phyloP scores from a whole-genome alignment of 1,140 invertebrate genomes.

The Brachionus asplanchnoidis region DNA sequence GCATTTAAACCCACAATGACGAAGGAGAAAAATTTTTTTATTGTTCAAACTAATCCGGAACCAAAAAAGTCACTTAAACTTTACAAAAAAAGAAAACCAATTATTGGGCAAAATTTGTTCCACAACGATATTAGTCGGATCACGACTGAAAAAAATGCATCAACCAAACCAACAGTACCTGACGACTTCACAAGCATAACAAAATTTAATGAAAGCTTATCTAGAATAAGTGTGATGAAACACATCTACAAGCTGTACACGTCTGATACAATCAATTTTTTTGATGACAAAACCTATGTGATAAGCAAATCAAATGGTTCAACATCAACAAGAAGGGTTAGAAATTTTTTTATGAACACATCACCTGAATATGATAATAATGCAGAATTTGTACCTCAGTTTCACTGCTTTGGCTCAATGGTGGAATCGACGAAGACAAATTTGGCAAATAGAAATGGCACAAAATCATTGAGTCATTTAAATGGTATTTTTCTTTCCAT shows the following conservation, averaged over 20 bases:
- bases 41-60: neutral
- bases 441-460: neutral
- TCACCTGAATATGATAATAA: slow-evolving; percentile 31
- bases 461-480: neutral
- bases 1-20: neutral
- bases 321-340: neutral
- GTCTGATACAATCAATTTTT: slow-evolving; percentile 15
- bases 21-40: neutral
- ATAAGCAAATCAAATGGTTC: neutral
- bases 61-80: neutral
- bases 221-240: neutral
- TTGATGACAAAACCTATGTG: slow-evolving; percentile 13
- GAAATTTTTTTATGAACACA: slow-evolving; percentile 5
- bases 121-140: neutral
- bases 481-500: neutral
- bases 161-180: neutral
- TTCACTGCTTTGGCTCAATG: neutral
- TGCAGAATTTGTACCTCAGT: neutral
- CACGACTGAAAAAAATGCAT: neutral
- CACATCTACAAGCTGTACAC: neutral
- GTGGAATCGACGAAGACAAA: neutral
- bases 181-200: neutral
- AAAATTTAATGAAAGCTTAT: neutral
- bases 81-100: slow-evolving; percentile 14
- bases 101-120: neutral